These are phyloP conservation scores for Lindbergichthys nudifrons DNA, from an alignment of 2,797 vertebrate species.

Conservation along the genomic window DNA sequence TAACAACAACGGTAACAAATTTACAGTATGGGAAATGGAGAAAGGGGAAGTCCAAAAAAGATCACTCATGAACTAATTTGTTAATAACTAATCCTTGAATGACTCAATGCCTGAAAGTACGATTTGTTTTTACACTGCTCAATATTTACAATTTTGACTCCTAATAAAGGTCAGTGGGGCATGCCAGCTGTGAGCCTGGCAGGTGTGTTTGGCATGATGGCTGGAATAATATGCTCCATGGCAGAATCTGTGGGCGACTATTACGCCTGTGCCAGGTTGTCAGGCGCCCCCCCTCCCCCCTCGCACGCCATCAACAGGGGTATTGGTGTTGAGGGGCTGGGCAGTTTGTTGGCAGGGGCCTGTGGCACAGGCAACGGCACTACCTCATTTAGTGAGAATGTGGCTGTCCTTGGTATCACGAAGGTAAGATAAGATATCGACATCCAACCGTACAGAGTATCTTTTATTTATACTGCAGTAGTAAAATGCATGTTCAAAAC, in stretches of 20 bases:
- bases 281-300: constrained; percentile 90
- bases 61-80: too few species aligned
- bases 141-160: not conserved
- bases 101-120: not conserved
- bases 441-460: too few species aligned
- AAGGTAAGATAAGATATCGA: constrained; percentile 81
- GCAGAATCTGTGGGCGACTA: constrained; percentile 96
- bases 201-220: constrained; percentile 91
- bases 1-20: too few species aligned
- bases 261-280: constrained; percentile 91
- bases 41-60: too few species aligned
- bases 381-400: constrained; percentile 94
- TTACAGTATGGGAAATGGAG: too few species aligned
- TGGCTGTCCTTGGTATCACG: constrained; percentile 93
- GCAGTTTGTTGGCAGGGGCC: constrained; percentile 91
- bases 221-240: constrained; percentile 94
- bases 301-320: constrained; percentile 92
- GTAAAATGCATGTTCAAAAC: too few species aligned
- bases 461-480: not conserved
- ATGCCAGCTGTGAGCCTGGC: constrained; percentile 90
- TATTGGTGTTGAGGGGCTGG: constrained; percentile 92
- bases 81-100: too few species aligned
- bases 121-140: not conserved
- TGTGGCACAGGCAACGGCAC: constrained; percentile 95
- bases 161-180: constrained; percentile 91